Evolutionary conservation across 2,113 vertebrate species (phyloP).

Genomic region (Vidua chalybeata): DNA sequence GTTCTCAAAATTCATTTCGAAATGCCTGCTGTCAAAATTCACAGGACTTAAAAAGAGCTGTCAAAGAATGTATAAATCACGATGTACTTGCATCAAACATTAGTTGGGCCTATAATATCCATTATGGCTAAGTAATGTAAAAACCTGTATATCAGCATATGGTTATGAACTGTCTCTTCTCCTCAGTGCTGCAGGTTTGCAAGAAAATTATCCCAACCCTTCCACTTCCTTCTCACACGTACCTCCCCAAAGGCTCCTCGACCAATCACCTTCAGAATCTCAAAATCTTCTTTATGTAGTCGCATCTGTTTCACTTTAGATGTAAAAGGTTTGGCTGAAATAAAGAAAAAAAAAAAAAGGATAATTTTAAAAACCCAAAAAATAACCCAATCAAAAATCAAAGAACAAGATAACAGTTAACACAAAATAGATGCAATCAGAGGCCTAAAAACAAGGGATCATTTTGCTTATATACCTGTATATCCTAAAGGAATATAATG

Average conservation of each 20-base stretch:
- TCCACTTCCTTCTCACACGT: constrained; percentile 26
- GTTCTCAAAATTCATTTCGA: background rate
- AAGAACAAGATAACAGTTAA: background rate
- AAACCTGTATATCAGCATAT: background rate
- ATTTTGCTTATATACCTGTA: background rate
- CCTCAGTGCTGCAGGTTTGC: background rate
- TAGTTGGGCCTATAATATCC: background rate
- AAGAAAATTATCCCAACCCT: background rate
- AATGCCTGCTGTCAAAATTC: background rate
- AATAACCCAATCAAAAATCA: background rate
- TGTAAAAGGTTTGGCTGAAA: constrained; percentile 95
- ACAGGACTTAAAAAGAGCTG: background rate
- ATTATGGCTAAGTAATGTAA: background rate
- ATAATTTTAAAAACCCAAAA: background rate
- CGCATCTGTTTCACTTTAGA: constrained; percentile 98
- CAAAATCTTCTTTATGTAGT: constrained; percentile 98
- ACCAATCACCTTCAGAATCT: constrained; percentile 99
- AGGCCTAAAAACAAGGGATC: background rate
- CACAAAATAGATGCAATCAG: background rate
- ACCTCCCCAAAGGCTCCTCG: constrained; percentile 99
- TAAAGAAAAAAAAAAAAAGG: background rate
- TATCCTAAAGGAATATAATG: background rate
- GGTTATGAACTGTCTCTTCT: background rate
- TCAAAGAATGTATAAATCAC: background rate
- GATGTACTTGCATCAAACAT: background rate